These are phyloP conservation scores for Tinea semifulvella DNA, from an alignment of 2,888 invertebrate species.

Conservation along the genomic window DNA sequence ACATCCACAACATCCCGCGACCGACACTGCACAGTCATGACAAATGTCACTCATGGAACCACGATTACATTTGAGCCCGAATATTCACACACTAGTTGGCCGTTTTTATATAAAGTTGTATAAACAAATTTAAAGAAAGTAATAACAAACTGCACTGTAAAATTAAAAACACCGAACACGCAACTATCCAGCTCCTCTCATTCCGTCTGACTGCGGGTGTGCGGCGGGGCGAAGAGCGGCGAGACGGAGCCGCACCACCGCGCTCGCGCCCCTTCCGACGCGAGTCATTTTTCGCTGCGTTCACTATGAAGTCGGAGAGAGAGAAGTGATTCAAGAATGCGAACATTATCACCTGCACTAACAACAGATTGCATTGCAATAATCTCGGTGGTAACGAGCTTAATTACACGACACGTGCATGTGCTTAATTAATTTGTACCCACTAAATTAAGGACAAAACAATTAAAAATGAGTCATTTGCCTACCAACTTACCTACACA, in stretches of 20 bases:
- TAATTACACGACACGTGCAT: background rate
- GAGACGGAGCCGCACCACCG: conserved; percentile 5
- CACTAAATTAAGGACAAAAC: too few species aligned
- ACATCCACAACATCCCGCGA: conserved; percentile 35
- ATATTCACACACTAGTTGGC: conserved; percentile 37
- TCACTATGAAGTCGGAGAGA: conserved; percentile 22
- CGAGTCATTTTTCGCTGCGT: conserved; percentile 17
- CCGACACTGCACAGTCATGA: conserved; percentile 37
- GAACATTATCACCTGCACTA: conserved; percentile 7
- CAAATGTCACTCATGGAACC: conserved; percentile 25
- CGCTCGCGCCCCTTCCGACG: conserved; percentile 8
- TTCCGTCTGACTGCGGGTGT: conserved; percentile 38
- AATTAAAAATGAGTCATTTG: too few species aligned
- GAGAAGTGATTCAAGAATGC: conserved; percentile 22
- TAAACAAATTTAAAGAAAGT: conserved; percentile 21
- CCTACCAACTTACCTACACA: too few species aligned
- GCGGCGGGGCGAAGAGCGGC: conserved; percentile 26
- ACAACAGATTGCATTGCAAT: background rate
- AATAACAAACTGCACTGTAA: conserved; percentile 4
- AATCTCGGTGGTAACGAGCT: background rate
- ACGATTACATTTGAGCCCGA: conserved; percentile 34
- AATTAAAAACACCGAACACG: conserved; percentile 58
- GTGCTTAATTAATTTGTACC: too few species aligned
- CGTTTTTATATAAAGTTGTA: conserved; percentile 33
- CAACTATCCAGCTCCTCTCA: conserved; percentile 56